phyloP scores from a whole-genome alignment of 2,888 invertebrate species.

The Julus scandinavius region DNA sequence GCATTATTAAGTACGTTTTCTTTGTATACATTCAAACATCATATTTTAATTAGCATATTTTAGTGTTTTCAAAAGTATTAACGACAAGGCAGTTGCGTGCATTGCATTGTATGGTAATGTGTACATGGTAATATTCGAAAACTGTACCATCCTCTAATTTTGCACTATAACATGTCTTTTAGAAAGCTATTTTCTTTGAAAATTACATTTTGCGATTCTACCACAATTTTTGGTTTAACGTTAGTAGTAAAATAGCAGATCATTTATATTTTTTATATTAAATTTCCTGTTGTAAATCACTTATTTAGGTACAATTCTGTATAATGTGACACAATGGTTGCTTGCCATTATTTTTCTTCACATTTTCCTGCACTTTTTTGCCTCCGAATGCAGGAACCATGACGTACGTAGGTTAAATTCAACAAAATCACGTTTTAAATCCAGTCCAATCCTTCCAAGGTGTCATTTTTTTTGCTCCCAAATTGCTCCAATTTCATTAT shows the following conservation, averaged over 20 bases:
- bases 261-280: neutral
- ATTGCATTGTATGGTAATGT: too few relatives aligned
- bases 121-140: neutral
- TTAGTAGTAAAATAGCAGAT: neutral
- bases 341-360: neutral
- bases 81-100: too few relatives aligned
- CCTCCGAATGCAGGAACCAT: neutral
- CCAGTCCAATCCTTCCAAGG: neutral
- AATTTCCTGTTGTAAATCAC: neutral
- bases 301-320: neutral
- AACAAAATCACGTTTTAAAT: neutral
- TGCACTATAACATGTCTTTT: neutral
- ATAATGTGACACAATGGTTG: neutral
- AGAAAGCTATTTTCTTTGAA: neutral
- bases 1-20: too few relatives aligned
- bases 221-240: neutral
- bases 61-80: too few relatives aligned
- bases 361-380: neutral
- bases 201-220: neutral
- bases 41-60: too few relatives aligned
- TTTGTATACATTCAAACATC: too few relatives aligned
- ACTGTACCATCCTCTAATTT: neutral
- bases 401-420: neutral
- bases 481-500: slow-evolving; percentile 8
- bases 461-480: neutral